A percentile compares a stretch with the other conserved stretches of the same genome.
These are phyloP conservation scores for Mugil cephalus DNA, from an alignment of 2,113 vertebrate genomes.

Conservation along the genomic window DNA sequence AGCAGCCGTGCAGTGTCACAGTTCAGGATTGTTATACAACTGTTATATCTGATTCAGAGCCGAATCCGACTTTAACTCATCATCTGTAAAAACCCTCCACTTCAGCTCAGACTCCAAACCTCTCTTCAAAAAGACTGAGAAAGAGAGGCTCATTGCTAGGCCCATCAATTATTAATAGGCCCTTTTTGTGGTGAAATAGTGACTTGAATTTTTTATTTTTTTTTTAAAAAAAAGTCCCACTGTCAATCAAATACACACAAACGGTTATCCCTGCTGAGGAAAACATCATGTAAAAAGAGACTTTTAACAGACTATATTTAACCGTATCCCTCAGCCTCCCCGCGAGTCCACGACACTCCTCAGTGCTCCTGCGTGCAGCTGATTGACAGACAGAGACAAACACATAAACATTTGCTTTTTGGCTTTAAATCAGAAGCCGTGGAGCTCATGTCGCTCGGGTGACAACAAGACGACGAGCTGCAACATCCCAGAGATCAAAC, in stretches of 20 bases:
- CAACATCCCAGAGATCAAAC: background rate
- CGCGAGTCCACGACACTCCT: background rate
- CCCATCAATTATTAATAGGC: slow-evolving; percentile 49
- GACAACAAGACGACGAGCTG: background rate
- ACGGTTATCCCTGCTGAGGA: slow-evolving; percentile 18
- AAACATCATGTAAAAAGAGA: slow-evolving; percentile 43
- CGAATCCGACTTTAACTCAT: no score
- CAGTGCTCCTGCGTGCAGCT: slow-evolving; percentile 1
- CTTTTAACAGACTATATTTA: slow-evolving; percentile 31
- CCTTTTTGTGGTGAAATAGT: slow-evolving; percentile 38
- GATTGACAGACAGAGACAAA: slow-evolving; percentile 32
- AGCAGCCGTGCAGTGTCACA: background rate
- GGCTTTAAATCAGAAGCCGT: background rate
- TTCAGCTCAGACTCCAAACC: slow-evolving; percentile 13
- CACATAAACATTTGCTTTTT: background rate
- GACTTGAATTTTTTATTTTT: slow-evolving; percentile 25
- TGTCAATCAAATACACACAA: slow-evolving; percentile 53
- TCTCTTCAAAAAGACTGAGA: slow-evolving; percentile 26
- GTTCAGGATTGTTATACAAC: no score
- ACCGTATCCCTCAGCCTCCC: slow-evolving; percentile 32
- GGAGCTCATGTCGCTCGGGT: background rate
- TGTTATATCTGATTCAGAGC: no score
- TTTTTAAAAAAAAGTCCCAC: background rate
- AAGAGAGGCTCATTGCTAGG: slow-evolving; percentile 39
- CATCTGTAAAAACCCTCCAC: background rate